Base-by-base conservation (phyloP, 37 sponge, comb jelly and placozoan genomes). In the Oscarella lobularis region DNA sequence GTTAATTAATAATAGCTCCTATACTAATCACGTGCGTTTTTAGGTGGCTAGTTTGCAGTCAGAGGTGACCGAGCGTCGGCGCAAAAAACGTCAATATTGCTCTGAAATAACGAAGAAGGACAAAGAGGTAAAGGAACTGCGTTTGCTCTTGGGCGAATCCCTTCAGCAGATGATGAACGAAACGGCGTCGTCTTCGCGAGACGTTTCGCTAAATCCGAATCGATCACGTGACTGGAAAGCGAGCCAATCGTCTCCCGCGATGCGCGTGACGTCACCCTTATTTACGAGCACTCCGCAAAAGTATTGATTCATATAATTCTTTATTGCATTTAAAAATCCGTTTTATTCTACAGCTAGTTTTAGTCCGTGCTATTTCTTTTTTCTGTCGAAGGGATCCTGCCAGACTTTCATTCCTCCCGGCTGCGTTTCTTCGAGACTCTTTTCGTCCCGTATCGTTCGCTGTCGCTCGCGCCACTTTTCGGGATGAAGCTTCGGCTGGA, bases 341-440 rank as follows among this genome's bases (percentile, higher is more conserved):
- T n/a, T n/a, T n/a, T n/a, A n/a, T n/a, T n/a, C n/a, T n/a, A n/a
- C n/a, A n/a, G n/a, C n/a, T n/a, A n/a, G 9, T 48, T 48, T 20
- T 20, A 48, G 9, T 20, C 20, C 9, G 20, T 48, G 9, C 14
- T 48, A 9, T 20, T 48, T 48, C 60, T 48, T 48, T 48, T 48
- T 48, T 48, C 60, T 48, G 9, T 20, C 20, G 20, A 48, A 48
- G 20, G 60, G 60, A 20, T 48, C 60, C 60, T 48, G 60, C 60
- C 60, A 48, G 14, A 48, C 60, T 20, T 48, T 48, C 60, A 48
- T 27, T 48, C 60, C 60, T 48, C 60, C 60, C 60, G 60, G 60
- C 20, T 48, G 60, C 20, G 60, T 48, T 20, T 48, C 60, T 20
- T 48, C 60, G 14, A 48, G 60, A 9, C 14, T 48, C 14, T 48